Conservation (phyloP, 2,888 invertebrate species). For the Galerucella pusilla region DNA sequence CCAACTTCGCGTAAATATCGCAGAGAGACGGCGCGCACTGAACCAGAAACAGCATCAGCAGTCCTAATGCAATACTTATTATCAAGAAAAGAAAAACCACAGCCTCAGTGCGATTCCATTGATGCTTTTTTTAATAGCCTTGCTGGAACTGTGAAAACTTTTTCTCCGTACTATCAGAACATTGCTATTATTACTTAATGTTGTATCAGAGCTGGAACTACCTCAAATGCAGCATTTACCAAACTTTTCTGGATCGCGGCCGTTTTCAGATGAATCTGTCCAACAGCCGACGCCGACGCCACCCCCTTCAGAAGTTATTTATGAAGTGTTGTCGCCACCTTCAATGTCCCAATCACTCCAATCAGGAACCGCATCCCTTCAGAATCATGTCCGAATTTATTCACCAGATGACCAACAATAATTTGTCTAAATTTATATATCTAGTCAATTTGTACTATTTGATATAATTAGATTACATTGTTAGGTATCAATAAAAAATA, state of each 20-base stretch:
- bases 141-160: too few relatives aligned
- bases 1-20: background rate
- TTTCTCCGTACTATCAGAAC: too few relatives aligned
- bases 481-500: background rate
- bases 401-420: background rate
- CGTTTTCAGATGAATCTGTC: background rate
- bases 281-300: background rate
- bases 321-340: background rate
- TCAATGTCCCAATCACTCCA: background rate
- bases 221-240: too few relatives aligned
- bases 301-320: background rate
- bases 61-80: background rate
- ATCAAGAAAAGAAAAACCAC: background rate
- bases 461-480: background rate
- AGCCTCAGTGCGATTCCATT: too few relatives aligned
- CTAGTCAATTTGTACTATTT: too few relatives aligned
- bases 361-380: background rate
- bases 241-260: background rate
- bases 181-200: too few relatives aligned
- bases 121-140: too few relatives aligned
- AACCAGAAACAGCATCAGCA: constrained; percentile 4
- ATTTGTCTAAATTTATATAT: background rate
- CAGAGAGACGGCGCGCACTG: background rate
- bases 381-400: background rate
- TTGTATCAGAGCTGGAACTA: too few relatives aligned